Evolutionary conservation across 2,888 invertebrate species (phyloP).

Genomic region (Mongoloraphidia duomilia): DNA sequence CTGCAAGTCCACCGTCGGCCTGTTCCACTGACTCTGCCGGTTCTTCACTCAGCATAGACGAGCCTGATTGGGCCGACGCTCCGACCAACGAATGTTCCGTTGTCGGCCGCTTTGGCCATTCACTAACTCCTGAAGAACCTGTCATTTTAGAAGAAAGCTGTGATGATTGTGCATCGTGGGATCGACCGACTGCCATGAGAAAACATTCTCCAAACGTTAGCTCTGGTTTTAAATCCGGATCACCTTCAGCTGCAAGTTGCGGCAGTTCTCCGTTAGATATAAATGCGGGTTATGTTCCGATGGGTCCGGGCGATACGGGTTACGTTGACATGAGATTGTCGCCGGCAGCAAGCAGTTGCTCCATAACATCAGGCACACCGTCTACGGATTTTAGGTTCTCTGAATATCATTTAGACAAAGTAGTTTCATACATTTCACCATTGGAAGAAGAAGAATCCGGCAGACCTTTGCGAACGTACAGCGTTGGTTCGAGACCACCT

Average conservation of each 20-base stretch:
- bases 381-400: constrained; percentile 61
- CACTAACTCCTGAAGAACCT: constrained; percentile 46
- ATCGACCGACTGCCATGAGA: background rate
- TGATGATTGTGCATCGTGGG: constrained; percentile 32
- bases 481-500: constrained; percentile 63
- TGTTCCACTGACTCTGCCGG: constrained; percentile 53
- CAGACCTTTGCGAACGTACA: constrained; percentile 65
- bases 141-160: constrained; percentile 48
- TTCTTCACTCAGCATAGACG: constrained; percentile 51
- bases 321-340: constrained; percentile 52
- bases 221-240: constrained; percentile 6
- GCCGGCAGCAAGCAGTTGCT: constrained; percentile 54
- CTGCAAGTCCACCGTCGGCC: constrained; percentile 43
- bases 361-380: constrained; percentile 68
- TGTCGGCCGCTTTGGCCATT: constrained; percentile 31
- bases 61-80: constrained; percentile 30
- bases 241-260: constrained; percentile 12
- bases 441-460: constrained; percentile 45
- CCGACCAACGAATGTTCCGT: constrained; percentile 10
- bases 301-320: constrained; percentile 22
- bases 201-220: constrained; percentile 6
- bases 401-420: constrained; percentile 70
- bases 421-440: constrained; percentile 53
- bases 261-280: constrained; percentile 40
- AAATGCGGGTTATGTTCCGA: constrained; percentile 36